Conservation (phyloP, 2,888 invertebrate genomes). For the Caenorhabditis sp. region DNA sequence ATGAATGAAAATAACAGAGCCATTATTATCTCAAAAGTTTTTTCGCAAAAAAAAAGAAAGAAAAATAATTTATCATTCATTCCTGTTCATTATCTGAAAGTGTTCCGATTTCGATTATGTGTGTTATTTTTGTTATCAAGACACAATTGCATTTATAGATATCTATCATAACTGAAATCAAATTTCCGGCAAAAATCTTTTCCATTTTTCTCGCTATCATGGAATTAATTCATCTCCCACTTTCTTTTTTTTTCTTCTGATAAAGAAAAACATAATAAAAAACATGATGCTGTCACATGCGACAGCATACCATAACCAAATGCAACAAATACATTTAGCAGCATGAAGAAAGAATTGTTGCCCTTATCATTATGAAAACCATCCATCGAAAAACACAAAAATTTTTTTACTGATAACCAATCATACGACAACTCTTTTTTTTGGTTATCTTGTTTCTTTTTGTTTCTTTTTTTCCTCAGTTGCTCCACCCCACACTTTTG, state of each 20-base stretch:
- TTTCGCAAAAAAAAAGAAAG: no score
- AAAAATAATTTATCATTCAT: no score
- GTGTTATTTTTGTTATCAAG: not conserved
- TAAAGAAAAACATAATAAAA: no score
- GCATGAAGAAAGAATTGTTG: not conserved
- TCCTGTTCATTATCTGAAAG: no score
- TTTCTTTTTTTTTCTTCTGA: not conserved
- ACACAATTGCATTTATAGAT: not conserved
- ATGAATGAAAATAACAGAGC: no score
- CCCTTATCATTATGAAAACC: not conserved
- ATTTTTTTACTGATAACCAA: not conserved
- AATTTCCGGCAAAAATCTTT: not conserved
- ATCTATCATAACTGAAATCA: not conserved
- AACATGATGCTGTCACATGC: not conserved
- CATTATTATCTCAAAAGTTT: no score
- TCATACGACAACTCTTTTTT: conserved; percentile 2
- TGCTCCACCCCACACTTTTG: conserved; percentile 1
- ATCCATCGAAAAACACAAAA: conserved; percentile 1
- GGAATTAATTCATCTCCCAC: not conserved
- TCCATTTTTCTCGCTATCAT: not conserved
- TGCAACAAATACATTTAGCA: not conserved
- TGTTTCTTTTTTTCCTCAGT: not conserved
- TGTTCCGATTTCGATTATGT: not conserved
- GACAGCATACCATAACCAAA: not conserved
- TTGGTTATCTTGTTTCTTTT: conserved; percentile 3